A percentile compares a stretch with the other conserved stretches of the same genome.
Conservation (phyloP, 2,797 vertebrate species). For the Hozukius guyotensis region DNA sequence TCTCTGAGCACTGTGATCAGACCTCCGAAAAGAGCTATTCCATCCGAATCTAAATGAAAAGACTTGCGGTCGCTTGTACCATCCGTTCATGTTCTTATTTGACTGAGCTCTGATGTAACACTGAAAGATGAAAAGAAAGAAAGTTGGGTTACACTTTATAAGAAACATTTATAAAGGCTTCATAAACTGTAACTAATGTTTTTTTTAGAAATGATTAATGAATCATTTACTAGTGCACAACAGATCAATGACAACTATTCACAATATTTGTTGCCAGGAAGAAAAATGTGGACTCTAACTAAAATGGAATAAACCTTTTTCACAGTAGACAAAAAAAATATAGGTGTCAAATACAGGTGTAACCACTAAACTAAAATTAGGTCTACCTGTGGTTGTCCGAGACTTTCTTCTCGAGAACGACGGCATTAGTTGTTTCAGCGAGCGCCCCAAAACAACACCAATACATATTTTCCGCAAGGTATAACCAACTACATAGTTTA, state of each 20-base stretch:
- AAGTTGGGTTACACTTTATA: not conserved
- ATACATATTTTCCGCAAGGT: too few relatives aligned
- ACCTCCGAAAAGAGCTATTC: not conserved
- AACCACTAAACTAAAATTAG: not conserved
- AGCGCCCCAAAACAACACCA: too few relatives aligned
- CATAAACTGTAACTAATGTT: not conserved
- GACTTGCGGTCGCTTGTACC: not conserved
- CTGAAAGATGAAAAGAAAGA: not conserved
- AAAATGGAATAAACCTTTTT: not conserved
- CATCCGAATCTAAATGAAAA: constrained; percentile 2
- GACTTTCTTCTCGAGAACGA: too few relatives aligned
- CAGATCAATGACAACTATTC: not conserved
- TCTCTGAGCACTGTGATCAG: not conserved
- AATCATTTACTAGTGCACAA: not conserved
- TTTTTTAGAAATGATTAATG: not conserved
- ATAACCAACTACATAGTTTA: too few relatives aligned
- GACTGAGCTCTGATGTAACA: not conserved
- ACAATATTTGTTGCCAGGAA: not conserved
- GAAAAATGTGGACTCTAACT: not conserved
- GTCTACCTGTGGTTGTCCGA: too few relatives aligned
- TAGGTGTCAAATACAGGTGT: not conserved
- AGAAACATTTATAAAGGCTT: not conserved
- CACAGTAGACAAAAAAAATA: not conserved
- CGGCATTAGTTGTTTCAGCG: too few relatives aligned
- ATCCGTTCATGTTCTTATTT: not conserved